phyloP scores from a whole-genome alignment of 37 sponge, comb jelly and placozoan species.

The Haliclona indistincta region DNA sequence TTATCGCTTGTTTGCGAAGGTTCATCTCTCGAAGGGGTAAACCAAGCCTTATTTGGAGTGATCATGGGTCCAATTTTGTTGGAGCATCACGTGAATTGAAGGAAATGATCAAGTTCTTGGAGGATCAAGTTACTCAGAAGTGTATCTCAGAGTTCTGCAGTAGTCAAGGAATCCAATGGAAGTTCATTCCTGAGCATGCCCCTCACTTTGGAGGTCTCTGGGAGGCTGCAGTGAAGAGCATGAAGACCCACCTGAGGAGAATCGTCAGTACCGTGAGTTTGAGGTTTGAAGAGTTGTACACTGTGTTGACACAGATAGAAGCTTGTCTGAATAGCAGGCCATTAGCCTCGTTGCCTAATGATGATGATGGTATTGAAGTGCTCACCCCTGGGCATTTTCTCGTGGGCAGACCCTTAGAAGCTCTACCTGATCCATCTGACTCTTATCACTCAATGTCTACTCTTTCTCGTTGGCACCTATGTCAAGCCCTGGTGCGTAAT shows the following conservation, averaged over 20 bases:
- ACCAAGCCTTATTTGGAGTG: slow-evolving; percentile 33
- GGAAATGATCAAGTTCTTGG: slow-evolving; percentile 12
- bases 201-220: slow-evolving; percentile 49
- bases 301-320: slow-evolving; percentile 32
- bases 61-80: slow-evolving; percentile 44
- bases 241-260: slow-evolving; percentile 33
- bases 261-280: slow-evolving; percentile 8
- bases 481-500: no score
- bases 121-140: slow-evolving; percentile 14
- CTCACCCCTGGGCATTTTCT: slow-evolving; percentile 45
- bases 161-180: slow-evolving; percentile 22
- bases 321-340: slow-evolving; percentile 32
- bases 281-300: slow-evolving; percentile 34
- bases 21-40: slow-evolving; percentile 33
- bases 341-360: slow-evolving; percentile 10
- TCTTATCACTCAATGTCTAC: no score
- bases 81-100: slow-evolving; percentile 38
- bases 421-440: no score
- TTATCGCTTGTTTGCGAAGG: slow-evolving; percentile 25
- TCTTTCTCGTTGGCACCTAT: no score
- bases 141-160: not conserved
- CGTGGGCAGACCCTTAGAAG: slow-evolving; percentile 28
- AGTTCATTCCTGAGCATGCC: slow-evolving; percentile 36
- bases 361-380: slow-evolving; percentile 41
- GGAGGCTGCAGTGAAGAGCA: slow-evolving; percentile 40